Percentiles rank a stretch among this genome's conserved stretches.
Evolutionary conservation across 2,797 vertebrate species (phyloP).

Genomic region (Schizothorax lantsangensis): DNA sequence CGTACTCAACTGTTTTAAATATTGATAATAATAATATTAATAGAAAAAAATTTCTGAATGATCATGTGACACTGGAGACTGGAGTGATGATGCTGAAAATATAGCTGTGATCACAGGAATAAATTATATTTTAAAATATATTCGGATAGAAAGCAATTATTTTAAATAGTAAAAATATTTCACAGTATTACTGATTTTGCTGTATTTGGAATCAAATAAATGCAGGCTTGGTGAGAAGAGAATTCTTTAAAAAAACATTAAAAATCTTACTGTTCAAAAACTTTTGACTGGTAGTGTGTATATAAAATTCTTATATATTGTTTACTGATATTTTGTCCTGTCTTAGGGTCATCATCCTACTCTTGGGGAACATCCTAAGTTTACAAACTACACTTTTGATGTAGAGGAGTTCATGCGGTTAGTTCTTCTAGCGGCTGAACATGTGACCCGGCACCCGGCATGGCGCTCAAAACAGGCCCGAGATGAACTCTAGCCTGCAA

Average conservation of each 20-base stretch:
- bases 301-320: neutral
- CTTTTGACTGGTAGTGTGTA: neutral
- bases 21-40: neutral
- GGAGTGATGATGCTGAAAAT: too few species aligned
- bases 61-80: too few species aligned
- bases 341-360: slow-evolving; percentile 95
- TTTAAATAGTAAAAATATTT: neutral
- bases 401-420: slow-evolving; percentile 92
- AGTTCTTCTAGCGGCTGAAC: slow-evolving; percentile 85
- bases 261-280: neutral
- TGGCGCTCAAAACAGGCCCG: slow-evolving; percentile 80
- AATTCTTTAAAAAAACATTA: neutral
- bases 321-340: slow-evolving; percentile 1
- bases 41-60: too few species aligned
- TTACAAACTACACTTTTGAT: slow-evolving; percentile 97
- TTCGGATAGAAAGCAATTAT: neutral
- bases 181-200: neutral
- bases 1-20: neutral
- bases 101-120: too few species aligned
- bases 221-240: neutral
- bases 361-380: slow-evolving; percentile 95
- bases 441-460: slow-evolving; percentile 84
- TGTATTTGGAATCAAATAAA: neutral
- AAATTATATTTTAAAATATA: neutral
- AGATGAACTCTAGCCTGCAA: slow-evolving; percentile 84